Evolutionary conservation across 2,113 vertebrate genomes (phyloP).

Genomic region (Podilymbus podiceps): DNA sequence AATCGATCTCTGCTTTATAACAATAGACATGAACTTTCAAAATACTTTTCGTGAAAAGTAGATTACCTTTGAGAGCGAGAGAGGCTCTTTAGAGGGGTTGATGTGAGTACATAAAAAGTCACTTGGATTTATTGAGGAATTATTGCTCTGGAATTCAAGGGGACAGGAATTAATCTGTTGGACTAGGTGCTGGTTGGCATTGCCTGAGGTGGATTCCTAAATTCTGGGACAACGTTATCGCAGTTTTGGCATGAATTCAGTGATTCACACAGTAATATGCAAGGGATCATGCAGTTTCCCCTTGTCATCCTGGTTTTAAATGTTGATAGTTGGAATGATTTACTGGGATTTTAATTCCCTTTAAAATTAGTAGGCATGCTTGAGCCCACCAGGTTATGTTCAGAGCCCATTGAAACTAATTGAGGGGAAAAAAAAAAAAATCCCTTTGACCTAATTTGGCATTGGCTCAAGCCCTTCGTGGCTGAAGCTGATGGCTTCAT

Average conservation of each 20-base stretch:
- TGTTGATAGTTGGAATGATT: neutral
- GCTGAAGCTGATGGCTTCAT: constrained; percentile 38
- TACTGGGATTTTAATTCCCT: constrained; percentile 9
- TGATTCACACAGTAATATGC: neutral
- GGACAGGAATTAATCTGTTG: neutral
- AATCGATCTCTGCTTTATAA: neutral
- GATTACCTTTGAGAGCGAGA: neutral
- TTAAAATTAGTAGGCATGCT: neutral
- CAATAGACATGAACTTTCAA: neutral
- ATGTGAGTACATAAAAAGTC: neutral
- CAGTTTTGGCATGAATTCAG: neutral
- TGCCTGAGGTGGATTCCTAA: neutral
- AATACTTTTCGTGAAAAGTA: neutral
- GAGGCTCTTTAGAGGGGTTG: neutral
- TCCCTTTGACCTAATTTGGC: constrained; percentile 43
- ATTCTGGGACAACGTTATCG: neutral
- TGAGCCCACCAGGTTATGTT: neutral
- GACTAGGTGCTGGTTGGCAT: neutral
- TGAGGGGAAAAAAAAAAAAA: neutral
- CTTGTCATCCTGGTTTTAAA: neutral
- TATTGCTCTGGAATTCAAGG: neutral
- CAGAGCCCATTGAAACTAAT: constrained; percentile 31
- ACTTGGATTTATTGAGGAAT: neutral
- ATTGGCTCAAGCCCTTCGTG: constrained; percentile 7
- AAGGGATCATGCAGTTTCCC: neutral